phyloP scores from a whole-genome alignment of 1,140 invertebrate species.

The Steinernema khuongi region DNA sequence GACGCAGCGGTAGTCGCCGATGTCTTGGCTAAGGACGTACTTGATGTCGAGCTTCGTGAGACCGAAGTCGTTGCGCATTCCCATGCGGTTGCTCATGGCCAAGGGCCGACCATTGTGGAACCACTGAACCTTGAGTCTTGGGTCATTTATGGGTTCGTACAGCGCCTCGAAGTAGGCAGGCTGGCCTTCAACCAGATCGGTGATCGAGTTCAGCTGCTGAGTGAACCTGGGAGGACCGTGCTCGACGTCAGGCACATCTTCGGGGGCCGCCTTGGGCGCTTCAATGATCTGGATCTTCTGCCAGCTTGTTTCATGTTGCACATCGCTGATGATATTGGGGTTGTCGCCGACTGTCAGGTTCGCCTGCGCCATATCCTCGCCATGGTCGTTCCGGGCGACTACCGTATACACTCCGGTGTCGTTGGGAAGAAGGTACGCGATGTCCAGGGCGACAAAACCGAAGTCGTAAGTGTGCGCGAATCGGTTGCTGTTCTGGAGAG shows the following conservation, averaged over 20 bases:
- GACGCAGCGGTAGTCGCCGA: constrained; percentile 83
- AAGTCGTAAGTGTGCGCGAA: constrained; percentile 51
- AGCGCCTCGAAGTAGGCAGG: constrained; percentile 76
- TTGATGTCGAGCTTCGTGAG: constrained; percentile 84
- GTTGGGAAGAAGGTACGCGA: constrained; percentile 62
- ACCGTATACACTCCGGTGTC: constrained; percentile 61
- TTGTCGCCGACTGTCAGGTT: constrained; percentile 26
- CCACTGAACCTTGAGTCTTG: constrained; percentile 89
- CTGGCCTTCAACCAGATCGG: constrained; percentile 77
- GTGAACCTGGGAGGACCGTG: constrained; percentile 52
- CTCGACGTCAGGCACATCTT: constrained; percentile 64
- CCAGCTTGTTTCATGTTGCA: constrained; percentile 72
- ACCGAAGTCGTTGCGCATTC: constrained; percentile 67
- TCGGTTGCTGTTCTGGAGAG: constrained; percentile 50
- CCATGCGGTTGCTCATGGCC: constrained; percentile 27
- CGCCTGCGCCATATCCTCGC: neutral
- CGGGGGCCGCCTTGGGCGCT: constrained; percentile 71
- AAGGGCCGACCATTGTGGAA: constrained; percentile 61
- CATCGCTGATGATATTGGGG: constrained; percentile 73
- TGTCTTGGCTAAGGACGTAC: constrained; percentile 76
- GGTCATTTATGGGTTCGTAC: constrained; percentile 83
- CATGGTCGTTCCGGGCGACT: constrained; percentile 44
- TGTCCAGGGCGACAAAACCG: constrained; percentile 58
- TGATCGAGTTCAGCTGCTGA: constrained; percentile 46
- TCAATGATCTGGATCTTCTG: constrained; percentile 83